Conservation (phyloP, 2,797 vertebrate species). For the Neostethus bicornis region DNA sequence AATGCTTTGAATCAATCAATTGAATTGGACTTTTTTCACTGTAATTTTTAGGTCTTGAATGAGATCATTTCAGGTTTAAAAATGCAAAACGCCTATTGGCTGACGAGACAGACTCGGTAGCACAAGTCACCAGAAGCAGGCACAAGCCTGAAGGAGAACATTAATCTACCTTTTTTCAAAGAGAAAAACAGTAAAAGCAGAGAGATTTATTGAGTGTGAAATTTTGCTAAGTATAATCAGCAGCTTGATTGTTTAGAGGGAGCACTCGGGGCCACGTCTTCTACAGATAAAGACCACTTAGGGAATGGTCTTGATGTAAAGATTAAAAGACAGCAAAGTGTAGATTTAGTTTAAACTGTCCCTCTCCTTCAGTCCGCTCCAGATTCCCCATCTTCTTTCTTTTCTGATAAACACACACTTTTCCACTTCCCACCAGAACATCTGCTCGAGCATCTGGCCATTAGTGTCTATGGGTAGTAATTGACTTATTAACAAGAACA, state of each 20-base stretch:
- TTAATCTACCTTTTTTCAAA: no score
- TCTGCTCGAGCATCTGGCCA: slow-evolving; percentile 56
- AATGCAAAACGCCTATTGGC: no score
- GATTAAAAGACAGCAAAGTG: slow-evolving; percentile 57
- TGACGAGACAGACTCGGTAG: no score
- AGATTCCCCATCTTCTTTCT: slow-evolving; percentile 19
- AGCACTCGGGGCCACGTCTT: slow-evolving; percentile 39
- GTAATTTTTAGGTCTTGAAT: no score
- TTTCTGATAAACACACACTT: slow-evolving; percentile 56
- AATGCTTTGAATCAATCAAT: no score
- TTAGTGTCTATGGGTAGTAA: slow-evolving; percentile 70
- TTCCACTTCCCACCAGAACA: slow-evolving; percentile 57
- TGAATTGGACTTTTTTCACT: no score
- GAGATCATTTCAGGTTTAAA: no score
- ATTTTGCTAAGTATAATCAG: slow-evolving; percentile 41
- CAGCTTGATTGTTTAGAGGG: no score
- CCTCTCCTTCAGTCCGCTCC: slow-evolving; percentile 37
- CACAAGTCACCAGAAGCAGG: no score
- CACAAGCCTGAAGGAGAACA: no score
- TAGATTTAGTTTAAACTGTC: slow-evolving; percentile 39
- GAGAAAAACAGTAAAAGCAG: no score
- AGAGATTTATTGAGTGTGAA: slow-evolving; percentile 20
- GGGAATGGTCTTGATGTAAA: slow-evolving; percentile 64
- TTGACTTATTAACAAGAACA: slow-evolving; percentile 50
- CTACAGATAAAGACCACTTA: slow-evolving; percentile 58